A percentile compares a stretch with the other conserved stretches of the same genome.
Evolutionary conservation across 2,113 vertebrate genomes (phyloP).

Genomic region (Sinocyclocheilus maitianheensis): DNA sequence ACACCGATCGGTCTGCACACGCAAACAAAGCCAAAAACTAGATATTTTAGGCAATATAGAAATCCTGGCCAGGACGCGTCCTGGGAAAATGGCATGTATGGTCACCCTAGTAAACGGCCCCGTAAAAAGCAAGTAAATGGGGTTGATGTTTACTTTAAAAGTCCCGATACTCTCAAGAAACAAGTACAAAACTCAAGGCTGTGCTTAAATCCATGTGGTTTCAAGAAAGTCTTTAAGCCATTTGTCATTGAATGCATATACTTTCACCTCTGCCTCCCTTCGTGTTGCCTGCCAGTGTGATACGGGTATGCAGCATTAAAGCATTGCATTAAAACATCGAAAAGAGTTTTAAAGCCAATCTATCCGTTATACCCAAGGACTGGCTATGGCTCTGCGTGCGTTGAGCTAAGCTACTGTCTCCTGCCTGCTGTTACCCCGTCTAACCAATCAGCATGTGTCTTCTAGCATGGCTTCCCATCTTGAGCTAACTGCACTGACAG

Average conservation of each 20-base stretch:
- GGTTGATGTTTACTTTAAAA: not conserved
- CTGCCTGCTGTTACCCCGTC: conserved; percentile 53
- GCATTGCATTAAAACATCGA: conserved; percentile 13
- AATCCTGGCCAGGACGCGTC: too few relatives aligned
- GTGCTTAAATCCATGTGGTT: not conserved
- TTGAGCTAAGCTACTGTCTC: conserved; percentile 40
- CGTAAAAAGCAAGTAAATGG: not conserved
- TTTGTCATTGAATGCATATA: conserved; percentile 18
- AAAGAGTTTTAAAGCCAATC: conserved; percentile 23
- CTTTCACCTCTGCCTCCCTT: conserved; percentile 16
- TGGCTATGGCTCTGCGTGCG: conserved; percentile 4
- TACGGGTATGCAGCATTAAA: not conserved
- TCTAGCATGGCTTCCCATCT: conserved; percentile 52
- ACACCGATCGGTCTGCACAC: too few relatives aligned
- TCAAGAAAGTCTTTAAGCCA: not conserved
- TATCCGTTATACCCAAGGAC: not conserved
- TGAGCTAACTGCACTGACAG: conserved; percentile 26
- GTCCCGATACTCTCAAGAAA: not conserved
- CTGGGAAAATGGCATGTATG: too few relatives aligned
- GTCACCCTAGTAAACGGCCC: too few relatives aligned
- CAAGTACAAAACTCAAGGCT: not conserved
- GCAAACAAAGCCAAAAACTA: too few relatives aligned
- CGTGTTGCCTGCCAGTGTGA: conserved; percentile 12
- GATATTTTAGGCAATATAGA: too few relatives aligned
- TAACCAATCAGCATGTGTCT: conserved; percentile 48